Percentiles rank a stretch among this genome's conserved stretches.
Conservation (phyloP, 2,113 vertebrate genomes). For the Heterotilapia buettikoferi region DNA sequence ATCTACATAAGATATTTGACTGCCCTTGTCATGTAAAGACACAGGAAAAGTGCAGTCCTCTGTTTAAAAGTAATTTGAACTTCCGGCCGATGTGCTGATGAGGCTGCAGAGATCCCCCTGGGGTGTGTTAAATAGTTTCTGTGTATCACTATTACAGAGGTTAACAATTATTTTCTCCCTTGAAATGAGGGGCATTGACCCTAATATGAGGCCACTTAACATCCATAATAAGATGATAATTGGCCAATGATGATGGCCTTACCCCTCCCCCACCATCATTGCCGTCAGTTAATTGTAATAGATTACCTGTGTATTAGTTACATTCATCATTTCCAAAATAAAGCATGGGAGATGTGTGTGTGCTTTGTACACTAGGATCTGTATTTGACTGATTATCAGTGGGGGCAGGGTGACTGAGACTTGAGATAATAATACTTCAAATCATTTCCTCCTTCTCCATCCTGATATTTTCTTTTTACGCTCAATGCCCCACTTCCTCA, state of each 20-base stretch:
- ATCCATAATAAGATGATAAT: slow-evolving; percentile 82
- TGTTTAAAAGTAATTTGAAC: background rate
- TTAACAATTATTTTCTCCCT: slow-evolving; percentile 73
- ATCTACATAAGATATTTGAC: background rate
- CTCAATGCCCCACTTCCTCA: slow-evolving; percentile 42
- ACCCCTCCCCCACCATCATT: background rate
- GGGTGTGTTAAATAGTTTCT: slow-evolving; percentile 66
- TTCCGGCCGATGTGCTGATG: background rate
- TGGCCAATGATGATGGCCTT: slow-evolving; percentile 65
- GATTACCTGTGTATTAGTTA: slow-evolving; percentile 69
- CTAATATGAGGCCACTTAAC: slow-evolving; percentile 81
- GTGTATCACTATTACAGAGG: slow-evolving; percentile 65
- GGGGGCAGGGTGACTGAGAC: slow-evolving; percentile 1
- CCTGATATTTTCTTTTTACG: slow-evolving; percentile 50
- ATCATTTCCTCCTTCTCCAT: slow-evolving; percentile 58
- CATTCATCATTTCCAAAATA: slow-evolving; percentile 58
- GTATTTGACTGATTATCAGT: slow-evolving; percentile 14
- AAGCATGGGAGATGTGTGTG: background rate
- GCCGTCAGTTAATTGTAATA: slow-evolving; percentile 65
- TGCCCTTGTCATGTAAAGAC: background rate
- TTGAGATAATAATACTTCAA: slow-evolving; percentile 54
- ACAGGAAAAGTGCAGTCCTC: background rate
- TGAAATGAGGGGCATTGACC: slow-evolving; percentile 88
- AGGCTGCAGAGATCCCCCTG: slow-evolving; percentile 16
- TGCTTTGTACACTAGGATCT: background rate